Percentiles rank a stretch among this genome's conserved stretches.
Evolutionary conservation across 2,888 invertebrate species (phyloP).

Genomic region (Campoplex capitator): DNA sequence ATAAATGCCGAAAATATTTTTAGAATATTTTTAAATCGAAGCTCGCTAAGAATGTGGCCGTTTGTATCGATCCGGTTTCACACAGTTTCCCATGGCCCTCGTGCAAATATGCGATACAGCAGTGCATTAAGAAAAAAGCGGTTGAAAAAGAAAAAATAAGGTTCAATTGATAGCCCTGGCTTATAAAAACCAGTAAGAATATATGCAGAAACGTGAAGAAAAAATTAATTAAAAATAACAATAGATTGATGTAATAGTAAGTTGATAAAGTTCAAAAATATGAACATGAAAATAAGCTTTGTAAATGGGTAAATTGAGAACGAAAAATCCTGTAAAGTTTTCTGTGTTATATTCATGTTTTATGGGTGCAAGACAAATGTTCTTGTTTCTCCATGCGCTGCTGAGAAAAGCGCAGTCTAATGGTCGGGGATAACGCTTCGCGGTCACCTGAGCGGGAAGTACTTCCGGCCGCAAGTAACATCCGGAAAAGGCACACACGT

Average conservation of each 20-base stretch:
- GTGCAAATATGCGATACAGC: no score
- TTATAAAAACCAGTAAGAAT: no score
- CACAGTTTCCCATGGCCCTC: no score
- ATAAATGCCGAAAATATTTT: no score
- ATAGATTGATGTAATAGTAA: neutral
- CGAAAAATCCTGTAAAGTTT: neutral
- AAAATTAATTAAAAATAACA: neutral
- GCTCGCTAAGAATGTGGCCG: neutral
- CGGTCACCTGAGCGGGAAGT: slow-evolving; percentile 65
- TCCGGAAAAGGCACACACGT: slow-evolving; percentile 48
- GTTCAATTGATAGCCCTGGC: no score
- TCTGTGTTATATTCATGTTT: neutral
- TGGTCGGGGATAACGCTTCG: slow-evolving; percentile 24
- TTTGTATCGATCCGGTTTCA: no score
- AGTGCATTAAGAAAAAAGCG: no score
- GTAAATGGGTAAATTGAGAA: neutral
- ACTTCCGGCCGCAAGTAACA: slow-evolving; percentile 61
- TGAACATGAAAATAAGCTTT: neutral
- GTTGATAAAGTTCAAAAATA: neutral
- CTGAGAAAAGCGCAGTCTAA: slow-evolving; percentile 11
- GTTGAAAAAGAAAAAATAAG: no score
- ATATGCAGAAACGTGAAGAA: neutral
- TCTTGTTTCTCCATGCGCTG: slow-evolving; percentile 10
- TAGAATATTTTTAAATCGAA: no score
- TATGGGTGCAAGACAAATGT: neutral